Evolutionary conservation across 2,888 invertebrate genomes (phyloP).

Genomic region (Alloscopus bannaensis): DNA sequence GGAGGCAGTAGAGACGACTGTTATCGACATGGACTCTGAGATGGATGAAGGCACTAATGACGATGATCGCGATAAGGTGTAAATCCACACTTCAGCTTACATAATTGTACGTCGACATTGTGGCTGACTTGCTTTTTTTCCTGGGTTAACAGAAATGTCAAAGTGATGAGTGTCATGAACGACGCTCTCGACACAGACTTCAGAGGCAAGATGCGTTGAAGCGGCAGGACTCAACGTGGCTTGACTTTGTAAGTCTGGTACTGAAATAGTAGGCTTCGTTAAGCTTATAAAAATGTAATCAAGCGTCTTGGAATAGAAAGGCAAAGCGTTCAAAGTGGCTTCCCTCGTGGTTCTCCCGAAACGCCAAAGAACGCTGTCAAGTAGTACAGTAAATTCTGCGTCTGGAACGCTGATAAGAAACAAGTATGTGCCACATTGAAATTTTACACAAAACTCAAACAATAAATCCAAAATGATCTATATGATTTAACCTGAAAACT

Average conservation of each 20-base stretch:
- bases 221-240: background rate
- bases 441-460: too few species aligned
- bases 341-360: conserved; percentile 2
- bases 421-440: too few species aligned
- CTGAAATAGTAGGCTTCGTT: background rate
- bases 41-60: too few species aligned
- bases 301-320: conserved; percentile 9
- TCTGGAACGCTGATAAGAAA: too few species aligned
- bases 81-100: too few species aligned
- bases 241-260: background rate
- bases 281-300: background rate
- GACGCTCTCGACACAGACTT: background rate
- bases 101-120: too few species aligned
- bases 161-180: background rate
- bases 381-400: too few species aligned
- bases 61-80: too few species aligned
- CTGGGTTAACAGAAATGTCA: background rate
- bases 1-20: too few species aligned
- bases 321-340: conserved; percentile 1
- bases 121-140: background rate
- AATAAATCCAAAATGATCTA: too few species aligned
- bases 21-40: too few species aligned
- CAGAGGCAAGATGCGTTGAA: background rate
- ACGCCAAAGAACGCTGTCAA: background rate
- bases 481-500: too few species aligned